These are phyloP conservation scores for Monoplex corrugatus DNA, from an alignment of 2,888 invertebrate species.

Conservation along the genomic window DNA sequence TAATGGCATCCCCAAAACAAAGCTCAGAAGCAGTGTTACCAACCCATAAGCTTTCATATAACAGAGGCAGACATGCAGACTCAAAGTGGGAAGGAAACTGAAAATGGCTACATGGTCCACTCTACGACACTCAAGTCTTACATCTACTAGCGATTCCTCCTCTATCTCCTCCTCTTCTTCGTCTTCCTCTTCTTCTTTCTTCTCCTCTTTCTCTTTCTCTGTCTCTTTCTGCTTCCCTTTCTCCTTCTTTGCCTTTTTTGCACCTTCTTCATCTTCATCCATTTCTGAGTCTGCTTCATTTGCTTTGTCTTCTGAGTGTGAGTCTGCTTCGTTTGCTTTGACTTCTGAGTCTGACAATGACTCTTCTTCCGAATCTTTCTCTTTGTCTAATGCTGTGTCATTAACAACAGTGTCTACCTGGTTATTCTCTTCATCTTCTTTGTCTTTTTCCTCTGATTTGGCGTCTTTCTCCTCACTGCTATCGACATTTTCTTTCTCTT, in stretches of 20 bases:
- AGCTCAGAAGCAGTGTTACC: neutral
- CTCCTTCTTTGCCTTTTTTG: slow-evolving; percentile 2
- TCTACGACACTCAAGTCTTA: slow-evolving; percentile 26
- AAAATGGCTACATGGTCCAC: neutral
- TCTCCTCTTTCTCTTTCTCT: slow-evolving; percentile 42
- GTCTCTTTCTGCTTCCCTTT: slow-evolving; percentile 52
- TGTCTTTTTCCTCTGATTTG: slow-evolving; percentile 35
- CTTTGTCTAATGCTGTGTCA: slow-evolving; percentile 23
- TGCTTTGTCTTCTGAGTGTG: neutral
- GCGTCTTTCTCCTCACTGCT: slow-evolving; percentile 28
- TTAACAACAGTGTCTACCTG: slow-evolving; percentile 33
- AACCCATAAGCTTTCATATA: neutral
- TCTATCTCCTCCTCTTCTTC: slow-evolving; percentile 42
- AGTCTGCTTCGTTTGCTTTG: slow-evolving; percentile 11
- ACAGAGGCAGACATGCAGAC: slow-evolving; percentile 3
- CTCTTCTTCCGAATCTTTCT: slow-evolving; percentile 49
- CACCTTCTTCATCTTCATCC: slow-evolving; percentile 49
- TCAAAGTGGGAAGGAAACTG: neutral
- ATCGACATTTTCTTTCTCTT: slow-evolving; percentile 51
- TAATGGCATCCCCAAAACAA: too few species aligned
- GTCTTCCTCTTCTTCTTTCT: slow-evolving; percentile 42
- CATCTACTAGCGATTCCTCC: slow-evolving; percentile 39
- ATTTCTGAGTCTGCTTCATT: neutral
- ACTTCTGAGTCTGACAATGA: neutral
- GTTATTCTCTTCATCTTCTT: slow-evolving; percentile 46